Base-by-base conservation (phyloP, 1,140 invertebrate species). In the Halyomorpha halys region DNA sequence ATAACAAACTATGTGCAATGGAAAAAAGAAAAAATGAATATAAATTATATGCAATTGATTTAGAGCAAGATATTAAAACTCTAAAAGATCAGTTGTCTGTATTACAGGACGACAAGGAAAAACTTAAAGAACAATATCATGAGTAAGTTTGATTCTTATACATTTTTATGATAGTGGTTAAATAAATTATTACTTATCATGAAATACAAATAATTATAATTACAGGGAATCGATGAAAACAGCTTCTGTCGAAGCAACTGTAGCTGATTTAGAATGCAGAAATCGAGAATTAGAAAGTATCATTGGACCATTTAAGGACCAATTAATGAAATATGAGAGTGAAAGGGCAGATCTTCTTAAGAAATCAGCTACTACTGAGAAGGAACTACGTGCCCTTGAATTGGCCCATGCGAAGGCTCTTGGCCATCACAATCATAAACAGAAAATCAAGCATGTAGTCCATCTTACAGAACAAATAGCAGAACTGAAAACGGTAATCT, bases 11-110 rank as follows among this genome's bases (percentile, higher is more conserved):
- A 23, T 34, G 16, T n/a, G 62, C 39, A 19, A 62, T 64, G 34
- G 63, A 64, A 44, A 64, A 67, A 56, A 64, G 66, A 44, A 67
- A 67, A 23, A 64, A 64, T 53, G 66, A 67, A 14, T 67, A 67
- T 49, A 67, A 67, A 34, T n/a, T 67, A 4, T 65, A 67, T 51
- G 62, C 49, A 25, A 23, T 51, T 19, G 66, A 67, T 16, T 53
- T 64, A n/a, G 66, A 67, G 53, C 45, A 63, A 19, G 66, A 67
- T 62, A 63, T 47, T n/a, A 19, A 59, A 3, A n/a, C 14, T 1
- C 27, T 67, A 44, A 67, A 64, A 56, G 30, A 64, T 23, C 25
- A 44, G 19, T 27, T 64, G 23, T n/a, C 45, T 19, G 13, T 6
- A 30, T 21, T 66, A n/a, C 47, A 15, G 30, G 66, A 67, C 45